These are phyloP conservation scores for Yponomeuta malinellus DNA, from an alignment of 2,888 invertebrate genomes.

Conservation along the genomic window DNA sequence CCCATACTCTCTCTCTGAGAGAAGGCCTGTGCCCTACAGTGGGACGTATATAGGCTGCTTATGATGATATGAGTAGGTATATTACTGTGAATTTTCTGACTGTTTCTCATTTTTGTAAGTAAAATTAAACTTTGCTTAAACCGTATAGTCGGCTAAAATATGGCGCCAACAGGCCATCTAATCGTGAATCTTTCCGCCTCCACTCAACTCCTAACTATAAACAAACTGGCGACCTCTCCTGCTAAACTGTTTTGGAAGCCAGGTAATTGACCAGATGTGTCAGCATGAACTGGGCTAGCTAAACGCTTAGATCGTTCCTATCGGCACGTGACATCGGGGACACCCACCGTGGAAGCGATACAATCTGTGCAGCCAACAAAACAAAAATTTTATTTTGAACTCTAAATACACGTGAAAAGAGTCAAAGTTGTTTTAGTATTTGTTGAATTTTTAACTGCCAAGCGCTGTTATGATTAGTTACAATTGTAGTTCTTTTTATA, in stretches of 20 bases:
- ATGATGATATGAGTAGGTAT: too few relatives aligned
- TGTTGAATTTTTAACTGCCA: not conserved
- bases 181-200: not conserved
- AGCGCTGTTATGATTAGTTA: not conserved
- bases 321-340: constrained; percentile 8
- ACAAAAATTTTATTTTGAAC: not conserved
- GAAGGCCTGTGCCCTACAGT: too few relatives aligned
- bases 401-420: not conserved
- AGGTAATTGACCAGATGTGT: not conserved
- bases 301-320: not conserved
- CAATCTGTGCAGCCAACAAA: not conserved
- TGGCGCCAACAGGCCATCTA: not conserved
- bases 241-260: not conserved
- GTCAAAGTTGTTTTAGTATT: not conserved
- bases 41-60: too few relatives aligned
- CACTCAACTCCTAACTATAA: not conserved
- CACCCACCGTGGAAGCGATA: constrained; percentile 5
- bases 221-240: not conserved
- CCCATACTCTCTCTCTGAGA: too few relatives aligned
- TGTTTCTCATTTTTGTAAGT: too few relatives aligned
- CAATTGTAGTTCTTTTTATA: not conserved
- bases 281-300: not conserved
- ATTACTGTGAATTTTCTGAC: too few relatives aligned
- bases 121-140: not conserved
- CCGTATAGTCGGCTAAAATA: not conserved